Evolutionary conservation across 2,888 invertebrate genomes (phyloP).

Genomic region (Limnephilus marmoratus): DNA sequence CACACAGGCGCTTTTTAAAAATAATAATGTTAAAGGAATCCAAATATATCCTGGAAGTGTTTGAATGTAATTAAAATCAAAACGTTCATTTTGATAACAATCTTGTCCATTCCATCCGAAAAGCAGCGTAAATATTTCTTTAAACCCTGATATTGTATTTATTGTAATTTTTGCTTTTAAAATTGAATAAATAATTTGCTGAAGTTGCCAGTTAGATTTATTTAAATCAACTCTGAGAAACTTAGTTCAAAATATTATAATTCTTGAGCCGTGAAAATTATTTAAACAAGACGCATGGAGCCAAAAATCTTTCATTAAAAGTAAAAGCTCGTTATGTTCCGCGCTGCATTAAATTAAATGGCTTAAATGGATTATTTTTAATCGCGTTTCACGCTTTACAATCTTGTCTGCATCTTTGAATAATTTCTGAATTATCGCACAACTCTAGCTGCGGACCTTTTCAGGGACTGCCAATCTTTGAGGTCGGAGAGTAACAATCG

Average conservation of each 20-base stretch:
- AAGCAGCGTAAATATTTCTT: background rate
- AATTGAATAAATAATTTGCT: background rate
- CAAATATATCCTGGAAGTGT: too few species aligned
- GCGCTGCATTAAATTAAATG: slow-evolving; percentile 21
- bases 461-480: background rate
- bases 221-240: background rate
- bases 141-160: background rate
- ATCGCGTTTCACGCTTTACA: slow-evolving; percentile 60
- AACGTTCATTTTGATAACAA: background rate
- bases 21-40: too few species aligned
- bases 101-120: background rate
- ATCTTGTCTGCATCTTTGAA: slow-evolving; percentile 62
- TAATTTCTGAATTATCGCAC: slow-evolving; percentile 58
- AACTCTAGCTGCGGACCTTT: background rate
- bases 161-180: background rate
- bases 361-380: slow-evolving; percentile 63
- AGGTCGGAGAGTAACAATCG: background rate
- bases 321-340: background rate
- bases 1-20: too few species aligned
- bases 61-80: too few species aligned
- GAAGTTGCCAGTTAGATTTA: background rate
- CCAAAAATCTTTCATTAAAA: slow-evolving; percentile 13
- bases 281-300: background rate
- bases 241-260: background rate
- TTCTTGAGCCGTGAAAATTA: background rate